These are phyloP conservation scores for Lasiommata megera DNA, from an alignment of 2,888 invertebrate genomes.

Conservation along the genomic window DNA sequence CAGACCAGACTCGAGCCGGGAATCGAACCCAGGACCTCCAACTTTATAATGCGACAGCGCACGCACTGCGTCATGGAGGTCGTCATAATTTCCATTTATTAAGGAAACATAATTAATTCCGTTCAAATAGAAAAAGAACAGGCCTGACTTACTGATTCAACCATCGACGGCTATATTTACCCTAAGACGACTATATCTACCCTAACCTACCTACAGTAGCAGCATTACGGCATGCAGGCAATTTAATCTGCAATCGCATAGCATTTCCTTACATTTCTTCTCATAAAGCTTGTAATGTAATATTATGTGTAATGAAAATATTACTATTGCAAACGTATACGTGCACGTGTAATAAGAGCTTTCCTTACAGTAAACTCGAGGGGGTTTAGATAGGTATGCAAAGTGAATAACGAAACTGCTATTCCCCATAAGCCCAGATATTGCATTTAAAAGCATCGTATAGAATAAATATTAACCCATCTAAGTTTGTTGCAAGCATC, in stretches of 20 bases:
- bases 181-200: no score
- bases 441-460: slow-evolving; percentile 16
- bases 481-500: neutral
- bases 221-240: neutral
- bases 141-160: no score
- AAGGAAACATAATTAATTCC: no score
- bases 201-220: no score
- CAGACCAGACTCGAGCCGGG: no score
- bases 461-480: neutral
- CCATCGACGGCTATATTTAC: no score
- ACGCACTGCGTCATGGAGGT: no score
- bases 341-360: slow-evolving; percentile 19
- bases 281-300: slow-evolving; percentile 12
- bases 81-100: no score
- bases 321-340: slow-evolving; percentile 18
- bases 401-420: slow-evolving; percentile 1
- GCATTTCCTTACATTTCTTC: slow-evolving; percentile 15
- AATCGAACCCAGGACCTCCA: no score
- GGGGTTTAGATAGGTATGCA: slow-evolving; percentile 12
- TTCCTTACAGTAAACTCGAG: slow-evolving; percentile 7
- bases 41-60: no score
- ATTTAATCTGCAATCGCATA: slow-evolving; percentile 9
- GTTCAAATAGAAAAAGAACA: no score
- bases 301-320: slow-evolving; percentile 24
- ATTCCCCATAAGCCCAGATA: slow-evolving; percentile 12